These are phyloP conservation scores for Blomia tropicalis DNA, from an alignment of 2,888 invertebrate genomes.

Conservation along the genomic window DNA sequence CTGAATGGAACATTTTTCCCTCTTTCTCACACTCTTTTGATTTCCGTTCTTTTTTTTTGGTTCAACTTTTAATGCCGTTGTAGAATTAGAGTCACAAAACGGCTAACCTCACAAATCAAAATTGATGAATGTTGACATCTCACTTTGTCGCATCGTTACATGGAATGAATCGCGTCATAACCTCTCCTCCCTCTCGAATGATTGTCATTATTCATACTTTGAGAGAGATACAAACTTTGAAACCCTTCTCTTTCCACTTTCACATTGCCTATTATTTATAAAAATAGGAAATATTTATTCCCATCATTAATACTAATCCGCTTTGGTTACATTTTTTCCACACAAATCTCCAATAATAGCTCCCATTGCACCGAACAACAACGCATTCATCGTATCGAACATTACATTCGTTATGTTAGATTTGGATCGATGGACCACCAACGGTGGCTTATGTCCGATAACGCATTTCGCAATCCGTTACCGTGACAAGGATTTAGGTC, in stretches of 20 bases:
- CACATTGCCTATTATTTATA: no score
- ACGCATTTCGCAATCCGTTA: constrained; percentile 50
- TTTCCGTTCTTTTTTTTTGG: not conserved
- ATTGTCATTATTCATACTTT: not conserved
- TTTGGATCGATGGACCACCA: constrained; percentile 65
- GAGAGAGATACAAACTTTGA: not conserved
- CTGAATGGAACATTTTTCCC: no score
- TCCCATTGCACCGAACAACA: constrained; percentile 29
- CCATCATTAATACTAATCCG: no score
- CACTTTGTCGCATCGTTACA: not conserved
- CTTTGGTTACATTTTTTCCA: no score
- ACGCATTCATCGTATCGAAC: constrained; percentile 39
- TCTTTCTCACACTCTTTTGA: no score
- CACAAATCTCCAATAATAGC: no score
- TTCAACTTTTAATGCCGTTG: not conserved
- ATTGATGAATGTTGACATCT: constrained; percentile 8
- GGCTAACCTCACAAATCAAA: constrained; percentile 1
- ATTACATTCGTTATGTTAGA: constrained; percentile 60
- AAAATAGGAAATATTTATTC: no score
- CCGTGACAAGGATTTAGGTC: not conserved
- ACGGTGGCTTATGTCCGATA: constrained; percentile 54
- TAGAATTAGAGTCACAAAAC: not conserved
- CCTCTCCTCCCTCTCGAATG: not conserved
- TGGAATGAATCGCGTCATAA: no score
- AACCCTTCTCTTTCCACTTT: not conserved